Evolutionary conservation across 1,140 invertebrate species (phyloP).

Genomic region (Hydropsyche tenuis): DNA sequence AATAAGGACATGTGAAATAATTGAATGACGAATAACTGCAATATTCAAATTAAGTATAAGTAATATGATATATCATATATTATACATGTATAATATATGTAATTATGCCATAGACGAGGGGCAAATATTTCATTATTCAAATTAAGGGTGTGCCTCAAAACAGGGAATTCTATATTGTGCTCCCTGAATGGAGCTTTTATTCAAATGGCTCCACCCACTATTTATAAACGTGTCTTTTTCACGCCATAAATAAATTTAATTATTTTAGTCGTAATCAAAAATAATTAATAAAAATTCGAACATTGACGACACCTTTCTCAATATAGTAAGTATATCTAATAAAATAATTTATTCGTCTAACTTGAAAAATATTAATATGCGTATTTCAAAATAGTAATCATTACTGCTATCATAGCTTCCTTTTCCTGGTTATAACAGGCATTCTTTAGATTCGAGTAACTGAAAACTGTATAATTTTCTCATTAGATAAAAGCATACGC

Average conservation of each 20-base stretch:
- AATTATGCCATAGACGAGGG: background rate
- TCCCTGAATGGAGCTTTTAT: slow-evolving; percentile 33
- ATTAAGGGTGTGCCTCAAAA: slow-evolving; percentile 42
- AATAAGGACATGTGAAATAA: no score
- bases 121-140: slow-evolving; percentile 46
- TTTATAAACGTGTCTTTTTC: background rate
- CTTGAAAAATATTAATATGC: no score
- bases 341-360: no score
- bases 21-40: no score
- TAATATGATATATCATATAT: no score
- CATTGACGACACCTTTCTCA: no score
- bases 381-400: no score
- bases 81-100: no score
- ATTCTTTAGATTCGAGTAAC: background rate
- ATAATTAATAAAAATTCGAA: no score
- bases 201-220: slow-evolving; percentile 29
- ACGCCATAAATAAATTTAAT: background rate
- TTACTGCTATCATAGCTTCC: background rate
- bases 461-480: slow-evolving; percentile 28
- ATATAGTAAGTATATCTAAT: no score
- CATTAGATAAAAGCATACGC: slow-evolving; percentile 7
- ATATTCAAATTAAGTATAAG: no score
- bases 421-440: background rate
- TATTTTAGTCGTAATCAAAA: no score
- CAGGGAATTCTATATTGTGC: slow-evolving; percentile 28